A percentile compares a stretch with the other conserved stretches of the same genome.
phyloP scores from a whole-genome alignment of 2,797 vertebrate species.

The Thalassophryne amazonica region DNA sequence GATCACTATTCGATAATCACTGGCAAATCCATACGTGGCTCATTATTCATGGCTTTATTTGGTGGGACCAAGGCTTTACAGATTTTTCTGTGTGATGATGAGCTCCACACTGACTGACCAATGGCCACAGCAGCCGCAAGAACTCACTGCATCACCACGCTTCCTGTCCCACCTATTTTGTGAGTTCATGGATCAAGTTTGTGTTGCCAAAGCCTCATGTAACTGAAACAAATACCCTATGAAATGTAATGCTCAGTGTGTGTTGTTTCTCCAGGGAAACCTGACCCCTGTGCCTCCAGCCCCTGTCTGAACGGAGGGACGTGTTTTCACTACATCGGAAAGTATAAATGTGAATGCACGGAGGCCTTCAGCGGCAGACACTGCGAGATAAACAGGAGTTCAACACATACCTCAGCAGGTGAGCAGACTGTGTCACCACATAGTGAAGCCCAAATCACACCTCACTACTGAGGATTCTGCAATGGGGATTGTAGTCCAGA shows the following conservation, averaged over 20 bases:
- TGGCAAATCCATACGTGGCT: too few species aligned
- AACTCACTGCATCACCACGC: too few species aligned
- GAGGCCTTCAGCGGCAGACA: slow-evolving; percentile 85
- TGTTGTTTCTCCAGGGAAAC: slow-evolving; percentile 83
- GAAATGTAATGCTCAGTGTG: background rate
- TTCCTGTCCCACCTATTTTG: too few species aligned
- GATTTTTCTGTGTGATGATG: too few species aligned
- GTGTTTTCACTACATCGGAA: slow-evolving; percentile 98
- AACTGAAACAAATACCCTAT: too few species aligned
- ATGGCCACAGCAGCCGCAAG: too few species aligned
- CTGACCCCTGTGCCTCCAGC: slow-evolving; percentile 91
- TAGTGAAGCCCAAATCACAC: slow-evolving; percentile 7
- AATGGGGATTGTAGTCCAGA: slow-evolving; percentile 12
- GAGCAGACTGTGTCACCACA: slow-evolving; percentile 36
- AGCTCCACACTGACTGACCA: too few species aligned
- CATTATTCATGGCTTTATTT: too few species aligned
- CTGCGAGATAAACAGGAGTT: slow-evolving; percentile 84
- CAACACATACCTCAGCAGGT: slow-evolving; percentile 56
- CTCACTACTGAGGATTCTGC: slow-evolving; percentile 1
- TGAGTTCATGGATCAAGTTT: too few species aligned
- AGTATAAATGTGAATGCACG: slow-evolving; percentile 96
- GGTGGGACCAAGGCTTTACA: too few species aligned
- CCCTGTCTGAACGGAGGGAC: slow-evolving; percentile 95
- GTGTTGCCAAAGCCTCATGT: too few species aligned
- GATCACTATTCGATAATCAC: too few species aligned